Evolutionary conservation across 2,113 vertebrate genomes (phyloP).

Genomic region (Dicentrarchus labrax): DNA sequence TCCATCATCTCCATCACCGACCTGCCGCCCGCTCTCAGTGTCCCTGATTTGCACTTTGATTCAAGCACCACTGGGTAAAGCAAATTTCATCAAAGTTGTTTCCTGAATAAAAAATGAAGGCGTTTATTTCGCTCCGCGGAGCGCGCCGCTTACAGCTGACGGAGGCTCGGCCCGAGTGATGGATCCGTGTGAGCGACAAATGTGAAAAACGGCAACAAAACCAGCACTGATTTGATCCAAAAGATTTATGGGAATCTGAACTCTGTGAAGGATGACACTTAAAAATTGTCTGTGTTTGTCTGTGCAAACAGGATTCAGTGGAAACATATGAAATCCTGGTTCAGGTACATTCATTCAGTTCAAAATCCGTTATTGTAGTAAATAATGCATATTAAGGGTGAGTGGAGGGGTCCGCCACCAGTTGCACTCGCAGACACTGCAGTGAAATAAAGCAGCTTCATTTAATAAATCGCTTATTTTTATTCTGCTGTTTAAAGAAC

Average conservation of each 20-base stretch:
- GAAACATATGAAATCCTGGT: too few relatives aligned
- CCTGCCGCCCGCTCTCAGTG: conserved; percentile 40
- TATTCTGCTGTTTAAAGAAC: too few relatives aligned
- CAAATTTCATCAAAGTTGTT: conserved; percentile 56
- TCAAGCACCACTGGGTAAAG: conserved; percentile 45
- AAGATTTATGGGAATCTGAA: neutral
- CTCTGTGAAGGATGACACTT: too few relatives aligned
- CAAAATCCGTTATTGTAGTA: too few relatives aligned
- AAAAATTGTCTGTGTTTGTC: too few relatives aligned
- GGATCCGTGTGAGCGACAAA: conserved; percentile 2
- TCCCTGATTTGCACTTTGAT: conserved; percentile 62
- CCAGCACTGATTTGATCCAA: neutral
- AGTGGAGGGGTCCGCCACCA: too few relatives aligned
- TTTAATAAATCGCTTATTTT: too few relatives aligned
- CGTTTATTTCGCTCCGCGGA: conserved; percentile 23
- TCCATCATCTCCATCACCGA: conserved; percentile 6
- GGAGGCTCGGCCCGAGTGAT: neutral
- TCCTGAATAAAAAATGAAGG: conserved; percentile 54
- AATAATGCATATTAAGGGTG: too few relatives aligned
- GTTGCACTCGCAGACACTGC: too few relatives aligned
- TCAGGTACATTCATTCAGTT: too few relatives aligned
- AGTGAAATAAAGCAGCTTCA: too few relatives aligned
- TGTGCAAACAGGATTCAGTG: too few relatives aligned
- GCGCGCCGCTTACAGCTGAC: conserved; percentile 5
- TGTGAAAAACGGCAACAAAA: conserved; percentile 31